These are phyloP conservation scores for Euborellia annulipes DNA, from an alignment of 1,140 invertebrate species.

Conservation along the genomic window DNA sequence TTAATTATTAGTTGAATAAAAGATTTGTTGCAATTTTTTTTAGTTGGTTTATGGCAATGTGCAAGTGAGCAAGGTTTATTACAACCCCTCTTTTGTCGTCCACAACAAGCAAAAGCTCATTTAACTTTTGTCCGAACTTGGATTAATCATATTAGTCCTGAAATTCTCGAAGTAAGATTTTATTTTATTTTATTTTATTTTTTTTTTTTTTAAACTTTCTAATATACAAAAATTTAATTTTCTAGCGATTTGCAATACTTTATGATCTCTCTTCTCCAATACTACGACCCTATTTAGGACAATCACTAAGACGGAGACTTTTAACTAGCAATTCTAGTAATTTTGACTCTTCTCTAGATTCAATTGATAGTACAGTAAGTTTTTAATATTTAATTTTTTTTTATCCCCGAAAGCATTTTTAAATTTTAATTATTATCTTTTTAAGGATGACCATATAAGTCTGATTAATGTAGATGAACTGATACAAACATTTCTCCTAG, in stretches of 20 bases:
- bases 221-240: too few relatives aligned
- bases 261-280: slow-evolving; percentile 14
- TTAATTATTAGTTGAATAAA: neutral
- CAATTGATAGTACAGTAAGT: too few relatives aligned
- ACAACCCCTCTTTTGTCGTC: slow-evolving; percentile 28
- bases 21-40: slow-evolving; percentile 11
- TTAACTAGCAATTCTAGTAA: too few relatives aligned
- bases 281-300: slow-evolving; percentile 6
- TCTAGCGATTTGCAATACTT: slow-evolving; percentile 13
- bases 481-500: too few relatives aligned
- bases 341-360: too few relatives aligned
- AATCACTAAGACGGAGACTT: neutral
- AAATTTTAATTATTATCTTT: too few relatives aligned
- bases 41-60: slow-evolving; percentile 30
- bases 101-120: slow-evolving; percentile 24
- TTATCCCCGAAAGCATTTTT: too few relatives aligned
- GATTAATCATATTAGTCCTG: slow-evolving; percentile 5
- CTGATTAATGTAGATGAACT: too few relatives aligned
- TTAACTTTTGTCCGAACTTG: slow-evolving; percentile 21
- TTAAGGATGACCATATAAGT: too few relatives aligned
- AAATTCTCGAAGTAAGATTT: slow-evolving; percentile 4
- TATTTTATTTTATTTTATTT: neutral
- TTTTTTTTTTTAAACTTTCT: neutral
- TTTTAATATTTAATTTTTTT: too few relatives aligned
- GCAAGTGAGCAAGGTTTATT: slow-evolving; percentile 29